phyloP scores from a whole-genome alignment of 2,888 invertebrate genomes.

The Panzeria rudis region DNA sequence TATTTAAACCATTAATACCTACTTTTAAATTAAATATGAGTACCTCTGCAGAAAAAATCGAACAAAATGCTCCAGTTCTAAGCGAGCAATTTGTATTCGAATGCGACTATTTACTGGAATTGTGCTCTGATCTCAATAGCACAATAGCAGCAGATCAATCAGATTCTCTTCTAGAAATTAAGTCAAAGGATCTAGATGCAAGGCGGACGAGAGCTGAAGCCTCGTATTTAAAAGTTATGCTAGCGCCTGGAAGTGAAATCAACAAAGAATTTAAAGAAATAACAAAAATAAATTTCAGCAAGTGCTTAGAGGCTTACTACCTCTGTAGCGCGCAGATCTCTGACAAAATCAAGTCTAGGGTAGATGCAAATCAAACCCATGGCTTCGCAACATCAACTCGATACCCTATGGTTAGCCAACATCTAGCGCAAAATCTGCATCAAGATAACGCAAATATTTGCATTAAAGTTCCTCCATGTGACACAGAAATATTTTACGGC shows the following conservation, averaged over 20 bases:
- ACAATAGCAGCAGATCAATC: not conserved
- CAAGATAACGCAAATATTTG: not conserved
- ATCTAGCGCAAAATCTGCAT: too few relatives aligned
- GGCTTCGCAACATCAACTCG: not conserved
- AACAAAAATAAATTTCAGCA: not conserved
- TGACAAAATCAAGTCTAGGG: not conserved
- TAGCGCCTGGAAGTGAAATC: not conserved
- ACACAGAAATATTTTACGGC: too few relatives aligned
- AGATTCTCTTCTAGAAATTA: not conserved
- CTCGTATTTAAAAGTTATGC: not conserved
- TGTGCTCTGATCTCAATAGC: not conserved
- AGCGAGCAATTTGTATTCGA: not conserved
- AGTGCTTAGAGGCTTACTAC: not conserved
- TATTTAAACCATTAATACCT: too few relatives aligned
- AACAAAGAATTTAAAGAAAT: not conserved
- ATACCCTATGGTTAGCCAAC: not conserved
- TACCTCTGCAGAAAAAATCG: not conserved
- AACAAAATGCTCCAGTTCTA: not conserved
- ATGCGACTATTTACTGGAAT: not conserved
- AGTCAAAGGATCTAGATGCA: not conserved
- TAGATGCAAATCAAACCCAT: not conserved
- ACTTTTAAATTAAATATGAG: too few relatives aligned
- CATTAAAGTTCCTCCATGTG: too few relatives aligned
- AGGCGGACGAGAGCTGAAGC: not conserved
- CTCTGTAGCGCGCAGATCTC: not conserved